phyloP scores from a whole-genome alignment of 2,113 vertebrate genomes.

The Columba janthina region DNA sequence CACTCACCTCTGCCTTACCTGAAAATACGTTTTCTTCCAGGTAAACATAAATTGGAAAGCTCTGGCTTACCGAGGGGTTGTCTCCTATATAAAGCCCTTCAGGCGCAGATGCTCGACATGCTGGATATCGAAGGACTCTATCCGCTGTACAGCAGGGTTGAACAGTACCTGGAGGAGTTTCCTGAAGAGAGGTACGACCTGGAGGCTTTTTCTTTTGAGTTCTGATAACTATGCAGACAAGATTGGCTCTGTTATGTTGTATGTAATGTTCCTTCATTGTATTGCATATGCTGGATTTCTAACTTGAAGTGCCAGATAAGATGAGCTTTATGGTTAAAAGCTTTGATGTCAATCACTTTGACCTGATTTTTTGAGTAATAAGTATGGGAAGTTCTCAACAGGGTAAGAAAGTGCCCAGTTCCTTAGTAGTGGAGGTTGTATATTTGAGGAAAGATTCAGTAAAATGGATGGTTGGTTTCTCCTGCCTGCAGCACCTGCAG shows the following conservation, averaged over 20 bases:
- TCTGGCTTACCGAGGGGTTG: slow-evolving; percentile 88
- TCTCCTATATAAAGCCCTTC: slow-evolving; percentile 90
- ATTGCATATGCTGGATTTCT: background rate
- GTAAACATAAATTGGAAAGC: slow-evolving; percentile 78
- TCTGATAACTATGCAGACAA: background rate
- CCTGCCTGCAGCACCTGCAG: background rate
- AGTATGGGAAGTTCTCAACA: background rate
- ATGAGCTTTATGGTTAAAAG: background rate
- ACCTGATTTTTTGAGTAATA: background rate
- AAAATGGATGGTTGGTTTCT: background rate
- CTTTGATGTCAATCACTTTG: background rate
- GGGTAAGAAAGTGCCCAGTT: background rate
- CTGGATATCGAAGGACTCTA: slow-evolving; percentile 95
- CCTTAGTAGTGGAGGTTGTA: background rate
- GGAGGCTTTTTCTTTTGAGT: background rate
- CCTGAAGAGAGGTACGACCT: slow-evolving; percentile 88
- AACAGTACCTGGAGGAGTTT: slow-evolving; percentile 90
- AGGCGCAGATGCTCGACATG: slow-evolving; percentile 94
- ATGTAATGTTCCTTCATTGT: background rate
- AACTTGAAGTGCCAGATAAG: background rate
- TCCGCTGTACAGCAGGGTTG: slow-evolving; percentile 89
- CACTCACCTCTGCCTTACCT: background rate
- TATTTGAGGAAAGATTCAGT: background rate
- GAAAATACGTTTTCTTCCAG: slow-evolving; percentile 66
- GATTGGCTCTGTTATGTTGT: background rate